Conservation (phyloP, 2,888 invertebrate genomes). For the Ormia ochracea region DNA sequence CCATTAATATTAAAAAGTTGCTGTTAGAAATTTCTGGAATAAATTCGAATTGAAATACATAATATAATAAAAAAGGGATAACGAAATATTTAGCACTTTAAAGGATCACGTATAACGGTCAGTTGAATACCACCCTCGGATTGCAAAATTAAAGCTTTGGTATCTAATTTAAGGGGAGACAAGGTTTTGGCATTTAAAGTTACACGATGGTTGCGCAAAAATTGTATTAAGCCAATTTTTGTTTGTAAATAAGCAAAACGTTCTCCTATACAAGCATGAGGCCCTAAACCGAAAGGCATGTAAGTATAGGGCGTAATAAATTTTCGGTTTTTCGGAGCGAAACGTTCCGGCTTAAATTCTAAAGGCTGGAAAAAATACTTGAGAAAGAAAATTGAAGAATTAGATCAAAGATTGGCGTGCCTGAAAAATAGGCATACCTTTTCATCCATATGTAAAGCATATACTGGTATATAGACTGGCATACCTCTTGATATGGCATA, state of each 20-base stretch:
- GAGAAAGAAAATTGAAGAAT: conserved; percentile 1
- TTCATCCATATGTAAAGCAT: conserved; percentile 74
- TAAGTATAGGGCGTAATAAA: conserved; percentile 73
- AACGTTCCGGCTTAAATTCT: conserved; percentile 75
- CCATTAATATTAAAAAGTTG: conserved; percentile 4
- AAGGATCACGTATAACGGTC: conserved; percentile 71
- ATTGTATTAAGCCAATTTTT: conserved; percentile 74
- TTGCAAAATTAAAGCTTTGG: conserved; percentile 73
- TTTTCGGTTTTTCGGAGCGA: conserved; percentile 72
- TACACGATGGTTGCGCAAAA: conserved; percentile 74
- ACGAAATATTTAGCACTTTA: conserved; percentile 34
- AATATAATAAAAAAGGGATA: background rate
- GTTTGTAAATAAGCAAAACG: conserved; percentile 74
- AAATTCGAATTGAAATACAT: background rate
- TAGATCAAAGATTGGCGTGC: background rate
- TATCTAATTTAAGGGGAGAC: conserved; percentile 70
- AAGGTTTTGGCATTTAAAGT: conserved; percentile 69
- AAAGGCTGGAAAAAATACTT: conserved; percentile 75
- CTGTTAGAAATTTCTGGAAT: background rate
- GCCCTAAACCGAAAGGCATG: conserved; percentile 76
- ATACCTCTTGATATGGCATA: conserved; percentile 71
- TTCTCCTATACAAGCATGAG: conserved; percentile 76
- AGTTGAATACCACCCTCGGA: conserved; percentile 74
- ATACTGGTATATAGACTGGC: conserved; percentile 74
- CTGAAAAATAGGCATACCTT: conserved; percentile 68